Evolutionary conservation across 2,113 vertebrate genomes (phyloP).

Genomic region (Hydropotes inermis): DNA sequence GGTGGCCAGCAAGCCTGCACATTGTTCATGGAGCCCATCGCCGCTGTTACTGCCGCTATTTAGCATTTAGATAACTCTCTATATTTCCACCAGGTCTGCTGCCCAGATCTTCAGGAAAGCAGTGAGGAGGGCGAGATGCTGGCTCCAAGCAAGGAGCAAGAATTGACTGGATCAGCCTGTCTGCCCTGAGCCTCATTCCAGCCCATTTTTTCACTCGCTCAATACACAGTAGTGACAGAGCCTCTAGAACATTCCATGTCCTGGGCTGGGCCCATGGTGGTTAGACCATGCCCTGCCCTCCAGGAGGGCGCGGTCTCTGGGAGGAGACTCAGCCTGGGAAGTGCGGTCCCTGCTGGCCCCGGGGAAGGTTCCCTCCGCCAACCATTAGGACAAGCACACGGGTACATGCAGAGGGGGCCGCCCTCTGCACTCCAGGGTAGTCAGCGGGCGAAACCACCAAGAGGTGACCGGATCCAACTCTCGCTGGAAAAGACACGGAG

Average conservation of each 20-base stretch:
- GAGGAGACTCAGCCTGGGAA: neutral
- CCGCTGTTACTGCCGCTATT: neutral
- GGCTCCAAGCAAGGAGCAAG: neutral
- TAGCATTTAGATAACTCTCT: slow-evolving; percentile 46
- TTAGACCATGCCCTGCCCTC: neutral
- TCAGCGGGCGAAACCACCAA: neutral
- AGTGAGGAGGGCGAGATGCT: fast-evolving
- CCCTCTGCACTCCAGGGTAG: neutral
- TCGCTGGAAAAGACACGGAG: fast-evolving
- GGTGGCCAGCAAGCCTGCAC: neutral
- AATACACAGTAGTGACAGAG: neutral
- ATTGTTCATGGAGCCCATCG: slow-evolving; percentile 19
- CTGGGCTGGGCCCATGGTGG: neutral
- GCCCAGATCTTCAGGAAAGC: neutral
- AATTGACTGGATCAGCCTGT: neutral
- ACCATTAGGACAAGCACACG: neutral
- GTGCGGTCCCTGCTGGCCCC: neutral
- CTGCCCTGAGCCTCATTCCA: neutral
- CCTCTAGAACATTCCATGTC: neutral
- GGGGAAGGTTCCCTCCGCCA: neutral
- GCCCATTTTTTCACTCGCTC: neutral
- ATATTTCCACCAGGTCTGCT: neutral
- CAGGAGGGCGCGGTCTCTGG: fast-evolving
- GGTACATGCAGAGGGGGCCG: fast-evolving
- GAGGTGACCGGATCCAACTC: neutral